Base-by-base conservation (phyloP, 1,140 invertebrate genomes). In the Neodiprion pinetum region DNA sequence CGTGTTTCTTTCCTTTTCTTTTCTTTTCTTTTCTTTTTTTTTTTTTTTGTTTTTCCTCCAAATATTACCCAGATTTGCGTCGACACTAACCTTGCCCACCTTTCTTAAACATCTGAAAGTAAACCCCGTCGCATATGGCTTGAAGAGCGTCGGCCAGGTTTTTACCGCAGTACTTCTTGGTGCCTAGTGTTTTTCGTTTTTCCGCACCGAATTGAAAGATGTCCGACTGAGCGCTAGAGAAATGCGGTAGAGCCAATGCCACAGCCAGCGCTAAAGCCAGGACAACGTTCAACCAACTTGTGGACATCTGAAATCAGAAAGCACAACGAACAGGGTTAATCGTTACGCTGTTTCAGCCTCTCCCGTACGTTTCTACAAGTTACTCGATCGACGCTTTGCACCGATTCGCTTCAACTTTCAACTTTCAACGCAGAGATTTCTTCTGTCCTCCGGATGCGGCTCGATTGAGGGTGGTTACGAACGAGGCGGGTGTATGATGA, bases 101-200 rank as follows among this genome's bases (percentile, higher is more conserved):
- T 74, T 88, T 89, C 71, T 87, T 87, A 74, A 88, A 88, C 83
- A 87, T 85, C 1, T 81, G 75, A 77, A 88, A 86, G 70, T 88
- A 89, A 53, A 81, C 76, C 28, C 88, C 85, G 61, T 82, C 80
- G 73, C 88, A 89, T 28, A 89, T 70, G 69, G 84, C 75, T 71
- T 85, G 80, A 47, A 89, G 74, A 8, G 83, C 82, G 74, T 80
- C 84, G 3, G 87, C 82, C 47, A 89, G 80, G 73, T 82, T 79
- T 69, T 81, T 79, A 48, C 88, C 88, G 73, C 88, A 89, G 74
- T 88, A 88, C 69, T 83, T 83, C 23, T 80, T 82, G 48, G 11
- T 7, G 7, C 14, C 68, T 9, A 69, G 11, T 21, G 14, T 14
- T 4, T 14, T 78, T 28, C 81, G 78, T 70, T 85, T 84, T 72